A percentile compares a stretch with the other conserved stretches of the same genome.
Evolutionary conservation across 2,797 vertebrate species (phyloP).

Genomic region (Anabas testudineus): DNA sequence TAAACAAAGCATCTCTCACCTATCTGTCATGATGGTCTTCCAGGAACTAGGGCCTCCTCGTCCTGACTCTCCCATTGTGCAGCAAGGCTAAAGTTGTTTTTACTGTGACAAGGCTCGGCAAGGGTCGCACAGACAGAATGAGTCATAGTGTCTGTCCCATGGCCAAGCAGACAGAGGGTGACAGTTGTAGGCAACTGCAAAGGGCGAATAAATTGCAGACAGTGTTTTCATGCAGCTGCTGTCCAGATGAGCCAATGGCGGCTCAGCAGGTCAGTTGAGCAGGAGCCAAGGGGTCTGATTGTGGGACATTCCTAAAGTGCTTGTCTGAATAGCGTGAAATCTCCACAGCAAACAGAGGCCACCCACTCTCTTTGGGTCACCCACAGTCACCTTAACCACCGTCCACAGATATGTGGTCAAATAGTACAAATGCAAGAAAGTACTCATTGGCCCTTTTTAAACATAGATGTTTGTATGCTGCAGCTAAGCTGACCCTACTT

Average conservation of each 20-base stretch:
- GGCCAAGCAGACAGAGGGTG: conserved; percentile 54
- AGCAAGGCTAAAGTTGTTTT: conserved; percentile 47
- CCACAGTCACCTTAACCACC: conserved; percentile 33
- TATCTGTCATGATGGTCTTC: conserved; percentile 44
- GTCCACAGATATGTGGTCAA: conserved; percentile 1
- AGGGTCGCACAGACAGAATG: conserved; percentile 26
- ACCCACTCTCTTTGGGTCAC: conserved; percentile 65
- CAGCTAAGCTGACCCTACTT: no score
- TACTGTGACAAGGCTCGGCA: conserved; percentile 24
- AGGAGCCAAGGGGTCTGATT: conserved; percentile 76
- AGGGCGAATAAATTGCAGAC: conserved; percentile 47
- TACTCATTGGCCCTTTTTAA: no score
- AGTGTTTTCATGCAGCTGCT: conserved; percentile 69
- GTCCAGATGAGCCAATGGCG: conserved; percentile 67
- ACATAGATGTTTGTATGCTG: no score
- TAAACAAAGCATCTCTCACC: conserved; percentile 62
- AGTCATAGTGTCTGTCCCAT: conserved; percentile 50
- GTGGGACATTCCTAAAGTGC: conserved; percentile 81
- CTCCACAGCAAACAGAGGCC: conserved; percentile 77
- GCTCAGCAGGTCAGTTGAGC: conserved; percentile 63
- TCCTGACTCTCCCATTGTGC: conserved; percentile 58
- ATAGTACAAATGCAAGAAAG: no score
- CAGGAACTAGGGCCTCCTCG: conserved; percentile 32
- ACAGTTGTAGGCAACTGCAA: conserved; percentile 62
- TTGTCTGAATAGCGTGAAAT: conserved; percentile 80